These are phyloP conservation scores for Champsocephalus gunnari DNA, from an alignment of 2,797 vertebrate species.

Conservation along the genomic window DNA sequence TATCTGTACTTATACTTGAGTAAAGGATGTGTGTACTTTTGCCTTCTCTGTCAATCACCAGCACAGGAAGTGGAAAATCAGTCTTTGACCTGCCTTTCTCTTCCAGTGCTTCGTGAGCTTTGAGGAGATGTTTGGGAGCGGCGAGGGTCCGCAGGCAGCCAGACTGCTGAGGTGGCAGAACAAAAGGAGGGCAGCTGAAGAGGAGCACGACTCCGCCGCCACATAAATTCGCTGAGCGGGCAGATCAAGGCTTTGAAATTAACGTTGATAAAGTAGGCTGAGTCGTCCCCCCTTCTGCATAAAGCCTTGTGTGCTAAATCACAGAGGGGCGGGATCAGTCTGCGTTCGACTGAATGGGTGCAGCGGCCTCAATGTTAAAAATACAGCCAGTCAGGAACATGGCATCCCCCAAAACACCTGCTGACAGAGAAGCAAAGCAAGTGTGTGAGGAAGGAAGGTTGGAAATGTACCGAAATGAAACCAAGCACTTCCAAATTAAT, in stretches of 20 bases:
- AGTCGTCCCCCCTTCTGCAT: constrained; percentile 38
- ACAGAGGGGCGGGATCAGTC: constrained; percentile 57
- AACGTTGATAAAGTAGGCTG: constrained; percentile 81
- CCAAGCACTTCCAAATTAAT: not conserved
- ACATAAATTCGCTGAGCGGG: constrained; percentile 71
- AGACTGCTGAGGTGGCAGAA: constrained; percentile 66
- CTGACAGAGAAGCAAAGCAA: constrained; percentile 20
- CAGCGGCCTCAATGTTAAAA: constrained; percentile 81
- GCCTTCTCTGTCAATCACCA: constrained; percentile 63
- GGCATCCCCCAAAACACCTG: constrained; percentile 60
- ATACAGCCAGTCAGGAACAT: constrained; percentile 58
- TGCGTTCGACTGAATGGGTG: constrained; percentile 70
- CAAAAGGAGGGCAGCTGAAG: constrained; percentile 64
- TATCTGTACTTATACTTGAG: too few relatives aligned
- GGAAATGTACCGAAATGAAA: not conserved
- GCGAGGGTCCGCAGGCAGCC: constrained; percentile 28
- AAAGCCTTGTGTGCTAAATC: constrained; percentile 73
- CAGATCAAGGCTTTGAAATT: constrained; percentile 73
- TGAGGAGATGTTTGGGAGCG: constrained; percentile 35
- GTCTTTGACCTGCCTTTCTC: constrained; percentile 10
- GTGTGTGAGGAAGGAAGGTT: not conserved
- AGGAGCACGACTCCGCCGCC: constrained; percentile 25
- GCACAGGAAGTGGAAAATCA: constrained; percentile 61
- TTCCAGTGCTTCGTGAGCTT: constrained; percentile 10
- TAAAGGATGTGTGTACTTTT: too few relatives aligned